Evolutionary conservation across 1,140 invertebrate genomes (phyloP).

Genomic region (Cotesia chilonis): DNA sequence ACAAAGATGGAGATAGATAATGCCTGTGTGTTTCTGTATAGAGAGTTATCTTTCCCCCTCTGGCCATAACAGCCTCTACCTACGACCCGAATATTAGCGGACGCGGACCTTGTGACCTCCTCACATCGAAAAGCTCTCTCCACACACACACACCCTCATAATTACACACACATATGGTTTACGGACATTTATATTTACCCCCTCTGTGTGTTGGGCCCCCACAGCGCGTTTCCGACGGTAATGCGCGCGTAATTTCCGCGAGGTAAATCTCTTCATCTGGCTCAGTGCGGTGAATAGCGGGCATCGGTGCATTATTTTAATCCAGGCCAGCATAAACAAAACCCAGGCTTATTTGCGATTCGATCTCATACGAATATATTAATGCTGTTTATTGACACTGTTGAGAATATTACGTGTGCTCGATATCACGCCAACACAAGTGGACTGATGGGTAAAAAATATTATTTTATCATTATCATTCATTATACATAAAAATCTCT

Average conservation of each 20-base stretch:
- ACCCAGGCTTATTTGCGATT: conserved; percentile 35
- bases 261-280: conserved; percentile 51
- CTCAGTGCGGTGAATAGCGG: conserved; percentile 35
- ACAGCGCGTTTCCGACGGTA: conserved; percentile 33
- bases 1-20: background rate
- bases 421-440: background rate
- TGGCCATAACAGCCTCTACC: conserved; percentile 18
- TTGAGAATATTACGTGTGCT: conserved; percentile 16
- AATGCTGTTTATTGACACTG: conserved; percentile 10
- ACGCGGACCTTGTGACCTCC: conserved; percentile 32
- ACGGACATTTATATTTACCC: too few species aligned
- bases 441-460: background rate
- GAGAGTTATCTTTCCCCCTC: background rate
- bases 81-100: conserved; percentile 35
- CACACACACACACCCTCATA: background rate
- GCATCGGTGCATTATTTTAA: conserved; percentile 49
- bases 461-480: background rate
- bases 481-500: too few species aligned
- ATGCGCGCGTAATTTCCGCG: conserved; percentile 50
- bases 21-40: too few species aligned
- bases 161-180: background rate
- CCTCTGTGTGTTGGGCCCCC: conserved; percentile 6
- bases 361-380: conserved; percentile 32
- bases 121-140: background rate
- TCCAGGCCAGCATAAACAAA: conserved; percentile 47